Evolutionary conservation across 1,140 invertebrate genomes (phyloP), one percentile per base, ranked within the genome.

Genomic region (Drosophila triauraria): DNA sequence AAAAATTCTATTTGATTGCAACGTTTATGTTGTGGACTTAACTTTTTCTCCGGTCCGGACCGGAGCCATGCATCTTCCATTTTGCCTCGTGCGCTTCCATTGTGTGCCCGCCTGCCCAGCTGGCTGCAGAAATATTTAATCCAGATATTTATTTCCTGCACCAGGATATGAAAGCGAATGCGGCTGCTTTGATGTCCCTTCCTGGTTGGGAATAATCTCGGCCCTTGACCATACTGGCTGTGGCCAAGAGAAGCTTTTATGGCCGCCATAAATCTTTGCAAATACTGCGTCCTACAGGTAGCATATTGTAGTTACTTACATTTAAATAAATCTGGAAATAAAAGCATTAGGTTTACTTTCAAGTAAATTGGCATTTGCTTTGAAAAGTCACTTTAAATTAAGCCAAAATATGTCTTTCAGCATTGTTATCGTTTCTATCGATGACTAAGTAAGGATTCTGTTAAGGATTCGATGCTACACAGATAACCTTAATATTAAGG

Each of bases 1-100:
- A 88, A 88, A 87, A 84, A 88, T 87, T 80, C 84, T 84, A 81
- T 87, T 84, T 87, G 77, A 88, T 88, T 88, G 79, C 86, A 74
- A 56, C 68, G 72, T 80, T 86, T 80, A 76, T 76, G 59, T 64
- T 80, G 46, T 62, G 75, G 43, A 77, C 40, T 77, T 61, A 68
- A 56, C 54, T 68, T 67, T 51, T 48, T 42, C 23, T 32, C 30
- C 30, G 30, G 17, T 65, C 27, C 43, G 32, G 35, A 56, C 9
- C 20, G 12, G 23, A 48, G 44, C 17, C 30, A 38, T 42, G 25
- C 20, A 40, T 51, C 20, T 65, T 50, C 32, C 51, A 54, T 38
- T 38, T 38, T 32, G 32, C 51, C 35, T 17, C 32, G 20, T 20
- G 20, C 20, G 20, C 20, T 20, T 15, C 57, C 50, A 65, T 76